Conservation (phyloP, 2,113 vertebrate species). For the Camelus bactrianus region DNA sequence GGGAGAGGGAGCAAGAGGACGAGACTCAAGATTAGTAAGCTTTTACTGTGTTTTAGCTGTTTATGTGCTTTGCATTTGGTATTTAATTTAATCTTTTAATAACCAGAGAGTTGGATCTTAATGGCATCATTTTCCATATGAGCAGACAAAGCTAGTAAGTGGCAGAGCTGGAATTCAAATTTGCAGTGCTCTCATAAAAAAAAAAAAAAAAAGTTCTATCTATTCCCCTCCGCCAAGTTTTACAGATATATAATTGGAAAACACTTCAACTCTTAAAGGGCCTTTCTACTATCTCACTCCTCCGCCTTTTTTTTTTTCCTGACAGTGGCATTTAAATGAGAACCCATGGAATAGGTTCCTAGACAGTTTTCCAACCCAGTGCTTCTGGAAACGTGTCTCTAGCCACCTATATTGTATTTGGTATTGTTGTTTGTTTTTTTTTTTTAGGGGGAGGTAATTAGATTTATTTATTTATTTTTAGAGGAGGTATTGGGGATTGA, state of each 20-base stretch:
- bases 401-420: not conserved
- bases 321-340: slow-evolving; percentile 38
- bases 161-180: slow-evolving; percentile 27
- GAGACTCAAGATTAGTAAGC: not conserved
- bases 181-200: not conserved
- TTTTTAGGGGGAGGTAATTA: too few relatives aligned
- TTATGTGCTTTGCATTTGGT: slow-evolving; percentile 23
- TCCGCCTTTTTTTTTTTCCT: not conserved
- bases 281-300: not conserved
- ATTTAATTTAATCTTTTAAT: slow-evolving; percentile 55
- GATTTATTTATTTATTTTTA: too few relatives aligned
- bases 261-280: not conserved
- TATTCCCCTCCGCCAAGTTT: not conserved
- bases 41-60: not conserved
- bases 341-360: not conserved
- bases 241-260: not conserved
- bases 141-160: slow-evolving; percentile 26
- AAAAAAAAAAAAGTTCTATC: not conserved
- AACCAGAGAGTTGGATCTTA: slow-evolving; percentile 45
- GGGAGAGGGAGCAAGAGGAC: not conserved
- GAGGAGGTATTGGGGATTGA: too few relatives aligned
- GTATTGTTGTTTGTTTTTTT: not conserved
- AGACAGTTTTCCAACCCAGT: not conserved
- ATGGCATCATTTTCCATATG: slow-evolving; percentile 48
- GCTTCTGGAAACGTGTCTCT: not conserved